These are phyloP conservation scores for Leptocoma aspasia DNA, from an alignment of 2,113 vertebrate species.

Conservation along the genomic window DNA sequence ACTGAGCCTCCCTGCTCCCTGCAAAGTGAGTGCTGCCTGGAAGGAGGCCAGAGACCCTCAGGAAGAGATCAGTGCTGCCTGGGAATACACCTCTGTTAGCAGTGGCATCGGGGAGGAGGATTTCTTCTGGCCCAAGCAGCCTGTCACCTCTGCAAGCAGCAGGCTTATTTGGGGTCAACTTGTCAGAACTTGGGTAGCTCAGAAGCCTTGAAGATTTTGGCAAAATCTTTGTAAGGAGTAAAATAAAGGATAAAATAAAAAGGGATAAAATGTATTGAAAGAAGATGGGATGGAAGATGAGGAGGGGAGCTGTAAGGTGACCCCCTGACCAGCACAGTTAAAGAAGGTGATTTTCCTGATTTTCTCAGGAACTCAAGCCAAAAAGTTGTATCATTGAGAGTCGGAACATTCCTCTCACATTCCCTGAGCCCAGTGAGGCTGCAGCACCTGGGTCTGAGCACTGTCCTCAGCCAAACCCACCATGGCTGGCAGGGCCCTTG, in stretches of 20 bases:
- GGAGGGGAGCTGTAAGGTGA: background rate
- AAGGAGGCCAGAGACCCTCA: background rate
- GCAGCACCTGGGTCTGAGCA: accelerated
- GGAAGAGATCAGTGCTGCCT: background rate
- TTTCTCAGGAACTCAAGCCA: background rate
- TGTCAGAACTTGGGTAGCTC: background rate
- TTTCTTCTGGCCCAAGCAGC: background rate
- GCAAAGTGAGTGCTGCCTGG: background rate
- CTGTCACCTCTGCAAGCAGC: background rate
- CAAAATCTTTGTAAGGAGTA: background rate
- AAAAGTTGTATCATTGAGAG: background rate
- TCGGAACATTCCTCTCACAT: accelerated
- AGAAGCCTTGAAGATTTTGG: background rate
- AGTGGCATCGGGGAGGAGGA: background rate
- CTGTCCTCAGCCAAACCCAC: background rate
- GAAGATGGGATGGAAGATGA: background rate
- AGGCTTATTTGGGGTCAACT: background rate
- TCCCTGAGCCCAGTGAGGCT: accelerated
- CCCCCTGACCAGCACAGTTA: accelerated
- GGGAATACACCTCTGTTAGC: background rate
- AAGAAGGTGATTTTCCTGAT: background rate
- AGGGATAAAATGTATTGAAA: background rate
- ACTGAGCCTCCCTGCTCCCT: background rate
- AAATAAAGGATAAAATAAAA: background rate
- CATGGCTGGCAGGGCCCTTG: accelerated